Conservation (phyloP, 92 coral and sea anemone species). For the Palythoa grandiflora region DNA sequence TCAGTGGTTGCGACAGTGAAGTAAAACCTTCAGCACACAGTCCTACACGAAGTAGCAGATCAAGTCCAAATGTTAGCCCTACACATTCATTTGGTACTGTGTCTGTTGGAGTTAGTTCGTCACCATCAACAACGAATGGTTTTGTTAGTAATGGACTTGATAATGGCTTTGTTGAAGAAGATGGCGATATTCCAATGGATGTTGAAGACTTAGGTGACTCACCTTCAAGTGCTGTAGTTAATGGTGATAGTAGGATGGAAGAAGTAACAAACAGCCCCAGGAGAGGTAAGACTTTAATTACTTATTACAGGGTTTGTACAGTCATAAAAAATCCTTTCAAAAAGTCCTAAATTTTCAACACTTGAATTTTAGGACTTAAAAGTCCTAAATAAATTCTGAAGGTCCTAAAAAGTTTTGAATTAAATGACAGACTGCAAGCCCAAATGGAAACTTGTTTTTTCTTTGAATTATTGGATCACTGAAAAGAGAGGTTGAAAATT, state of each 20-base stretch:
- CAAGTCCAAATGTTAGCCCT: constrained; percentile 99
- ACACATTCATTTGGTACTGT: constrained; percentile 89
- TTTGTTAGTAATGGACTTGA: constrained; percentile 91
- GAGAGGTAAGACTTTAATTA: constrained; percentile 75
- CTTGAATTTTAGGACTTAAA: no score
- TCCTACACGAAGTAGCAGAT: constrained; percentile 81
- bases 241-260: constrained; percentile 85
- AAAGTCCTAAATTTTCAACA: not conserved
- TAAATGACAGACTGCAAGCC: no score
- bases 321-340: not conserved
- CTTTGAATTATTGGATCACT: no score
- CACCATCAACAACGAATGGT: constrained; percentile 87
- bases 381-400: no score
- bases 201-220: constrained; percentile 84
- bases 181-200: constrained; percentile 88
- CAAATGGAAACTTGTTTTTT: no score
- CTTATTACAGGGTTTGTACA: not conserved
- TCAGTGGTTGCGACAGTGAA: constrained; percentile 96
- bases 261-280: constrained; percentile 83
- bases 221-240: constrained; percentile 74
- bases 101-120: constrained; percentile 75
- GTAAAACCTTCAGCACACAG: constrained; percentile 96
- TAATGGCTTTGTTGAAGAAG: constrained; percentile 90
- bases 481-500: no score
- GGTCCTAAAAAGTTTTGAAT: no score